Conservation (phyloP, 1,140 invertebrate genomes). For the Drosophila chauvacae region DNA sequence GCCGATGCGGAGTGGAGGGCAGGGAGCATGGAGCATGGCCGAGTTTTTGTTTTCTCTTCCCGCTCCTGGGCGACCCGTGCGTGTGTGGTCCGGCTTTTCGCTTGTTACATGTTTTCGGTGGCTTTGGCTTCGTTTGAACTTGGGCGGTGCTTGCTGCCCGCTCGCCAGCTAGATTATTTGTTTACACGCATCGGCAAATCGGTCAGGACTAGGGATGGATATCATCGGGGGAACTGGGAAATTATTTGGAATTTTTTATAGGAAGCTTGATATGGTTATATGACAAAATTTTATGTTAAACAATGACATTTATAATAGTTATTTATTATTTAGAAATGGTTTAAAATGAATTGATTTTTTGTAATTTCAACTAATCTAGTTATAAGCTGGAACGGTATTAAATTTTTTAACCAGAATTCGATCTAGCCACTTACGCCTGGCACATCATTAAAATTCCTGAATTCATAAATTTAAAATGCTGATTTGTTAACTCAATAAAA, state of each 20-base stretch:
- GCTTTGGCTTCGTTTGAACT: slow-evolving; percentile 78
- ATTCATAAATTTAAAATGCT: too few relatives aligned
- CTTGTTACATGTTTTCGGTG: slow-evolving; percentile 76
- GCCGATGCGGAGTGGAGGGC: slow-evolving; percentile 8
- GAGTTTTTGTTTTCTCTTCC: slow-evolving; percentile 54
- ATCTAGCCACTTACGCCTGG: too few relatives aligned
- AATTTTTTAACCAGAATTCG: too few relatives aligned
- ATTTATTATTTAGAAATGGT: too few relatives aligned
- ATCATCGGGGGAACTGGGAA: not conserved
- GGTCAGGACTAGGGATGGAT: slow-evolving; percentile 39
- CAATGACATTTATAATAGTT: too few relatives aligned
- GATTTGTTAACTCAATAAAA: too few relatives aligned
- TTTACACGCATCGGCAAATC: slow-evolving; percentile 75
- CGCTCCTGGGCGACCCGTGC: slow-evolving; percentile 44
- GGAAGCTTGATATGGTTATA: not conserved
- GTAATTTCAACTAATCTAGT: too few relatives aligned
- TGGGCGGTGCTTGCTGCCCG: slow-evolving; percentile 32
- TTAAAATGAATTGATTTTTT: too few relatives aligned
- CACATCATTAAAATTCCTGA: too few relatives aligned
- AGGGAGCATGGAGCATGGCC: slow-evolving; percentile 23
- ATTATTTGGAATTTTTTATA: not conserved
- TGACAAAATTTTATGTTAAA: too few relatives aligned
- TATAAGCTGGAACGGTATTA: too few relatives aligned
- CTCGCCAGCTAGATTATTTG: slow-evolving; percentile 74
- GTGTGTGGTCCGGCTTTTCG: slow-evolving; percentile 67